phyloP scores from a whole-genome alignment of 2,113 vertebrate species.

The Indri indri region DNA sequence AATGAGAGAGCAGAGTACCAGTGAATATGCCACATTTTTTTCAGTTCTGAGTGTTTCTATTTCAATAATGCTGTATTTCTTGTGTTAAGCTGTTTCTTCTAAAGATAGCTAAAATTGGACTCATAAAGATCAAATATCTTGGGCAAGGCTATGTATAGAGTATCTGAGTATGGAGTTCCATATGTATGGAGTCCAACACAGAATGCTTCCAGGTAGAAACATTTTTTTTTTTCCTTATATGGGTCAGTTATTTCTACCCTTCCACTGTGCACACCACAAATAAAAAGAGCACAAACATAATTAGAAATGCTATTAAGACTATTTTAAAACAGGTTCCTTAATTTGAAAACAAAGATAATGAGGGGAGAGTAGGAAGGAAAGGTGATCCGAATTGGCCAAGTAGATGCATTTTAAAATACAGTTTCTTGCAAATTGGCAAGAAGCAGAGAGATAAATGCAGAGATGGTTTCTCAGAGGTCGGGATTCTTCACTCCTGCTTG shows the following conservation, averaged over 20 bases:
- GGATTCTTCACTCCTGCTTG: neutral
- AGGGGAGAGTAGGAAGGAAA: neutral
- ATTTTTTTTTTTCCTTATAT: neutral
- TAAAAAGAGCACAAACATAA: conserved; percentile 40
- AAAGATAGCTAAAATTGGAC: neutral
- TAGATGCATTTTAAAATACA: conserved; percentile 6
- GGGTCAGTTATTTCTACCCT: neutral
- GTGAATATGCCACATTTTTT: neutral
- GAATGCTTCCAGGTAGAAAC: neutral
- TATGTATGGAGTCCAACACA: neutral
- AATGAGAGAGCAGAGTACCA: neutral
- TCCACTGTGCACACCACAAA: neutral
- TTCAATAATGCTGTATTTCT: neutral
- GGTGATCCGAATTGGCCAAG: neutral
- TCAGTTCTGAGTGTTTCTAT: neutral
- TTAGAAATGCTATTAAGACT: conserved; percentile 56
- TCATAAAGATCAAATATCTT: neutral
- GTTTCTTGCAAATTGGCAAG: conserved; percentile 20
- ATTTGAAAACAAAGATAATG: conserved; percentile 58
- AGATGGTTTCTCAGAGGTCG: neutral
- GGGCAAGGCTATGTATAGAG: neutral
- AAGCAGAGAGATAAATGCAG: neutral
- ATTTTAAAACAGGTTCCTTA: conserved; percentile 24
- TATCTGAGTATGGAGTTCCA: neutral
- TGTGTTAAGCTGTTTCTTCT: neutral